Evolutionary conservation across 1,140 invertebrate genomes (phyloP).

Genomic region (Agrypnia vestita): DNA sequence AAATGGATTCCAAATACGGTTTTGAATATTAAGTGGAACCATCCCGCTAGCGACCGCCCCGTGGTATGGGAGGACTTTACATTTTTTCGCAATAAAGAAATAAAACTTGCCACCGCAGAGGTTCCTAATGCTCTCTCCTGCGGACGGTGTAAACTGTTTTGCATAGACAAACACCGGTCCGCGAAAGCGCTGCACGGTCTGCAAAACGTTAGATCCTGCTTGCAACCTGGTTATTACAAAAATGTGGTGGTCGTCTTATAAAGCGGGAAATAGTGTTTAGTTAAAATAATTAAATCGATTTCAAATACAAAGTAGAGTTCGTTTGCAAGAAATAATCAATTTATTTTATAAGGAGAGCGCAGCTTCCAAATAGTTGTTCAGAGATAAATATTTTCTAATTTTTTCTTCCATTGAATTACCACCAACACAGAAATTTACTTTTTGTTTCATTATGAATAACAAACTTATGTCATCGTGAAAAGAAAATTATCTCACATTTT

Average conservation of each 20-base stretch:
- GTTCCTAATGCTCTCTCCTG: constrained; percentile 58
- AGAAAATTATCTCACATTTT: too few relatives aligned
- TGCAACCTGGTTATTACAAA: constrained; percentile 19
- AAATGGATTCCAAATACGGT: constrained; percentile 60
- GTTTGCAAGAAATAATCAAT: too few relatives aligned
- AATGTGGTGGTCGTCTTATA: neutral
- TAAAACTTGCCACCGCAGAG: constrained; percentile 60
- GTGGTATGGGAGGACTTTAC: constrained; percentile 54
- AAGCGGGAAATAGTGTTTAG: too few relatives aligned
- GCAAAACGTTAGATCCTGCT: neutral
- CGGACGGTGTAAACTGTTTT: constrained; percentile 57
- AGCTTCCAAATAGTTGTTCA: too few relatives aligned
- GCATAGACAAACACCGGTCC: constrained; percentile 58
- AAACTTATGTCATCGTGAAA: too few relatives aligned
- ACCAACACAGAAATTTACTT: too few relatives aligned
- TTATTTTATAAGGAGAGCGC: too few relatives aligned
- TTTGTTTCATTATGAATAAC: too few relatives aligned
- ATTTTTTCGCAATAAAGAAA: constrained; percentile 62
- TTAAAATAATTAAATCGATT: too few relatives aligned
- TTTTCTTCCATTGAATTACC: too few relatives aligned
- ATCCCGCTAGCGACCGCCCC: constrained; percentile 16
- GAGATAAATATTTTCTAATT: too few relatives aligned
- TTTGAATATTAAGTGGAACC: constrained; percentile 57
- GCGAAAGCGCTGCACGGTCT: constrained; percentile 36
- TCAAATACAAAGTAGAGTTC: too few relatives aligned